Conservation (phyloP, 2,113 vertebrate species). For the Syngnathus scovelli region DNA sequence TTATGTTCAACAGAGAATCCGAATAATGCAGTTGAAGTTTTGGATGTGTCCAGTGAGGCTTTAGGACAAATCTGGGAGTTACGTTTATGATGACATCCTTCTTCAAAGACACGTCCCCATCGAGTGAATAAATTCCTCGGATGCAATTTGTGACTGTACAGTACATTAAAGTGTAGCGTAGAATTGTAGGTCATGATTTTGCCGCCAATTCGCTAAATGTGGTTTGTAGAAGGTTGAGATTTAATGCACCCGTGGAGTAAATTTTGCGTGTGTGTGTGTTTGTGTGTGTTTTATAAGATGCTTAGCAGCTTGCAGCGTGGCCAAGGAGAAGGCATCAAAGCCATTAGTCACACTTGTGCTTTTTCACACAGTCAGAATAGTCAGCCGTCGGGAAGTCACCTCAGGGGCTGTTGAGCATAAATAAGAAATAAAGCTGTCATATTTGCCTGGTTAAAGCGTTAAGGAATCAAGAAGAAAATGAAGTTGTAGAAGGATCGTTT, state of each 20-base stretch:
- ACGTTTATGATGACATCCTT: background rate
- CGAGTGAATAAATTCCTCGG: background rate
- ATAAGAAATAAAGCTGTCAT: slow-evolving; percentile 6
- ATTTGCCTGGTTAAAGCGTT: slow-evolving; percentile 4
- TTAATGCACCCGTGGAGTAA: background rate
- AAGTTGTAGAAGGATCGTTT: background rate
- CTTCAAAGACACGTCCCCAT: background rate
- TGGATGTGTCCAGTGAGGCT: background rate
- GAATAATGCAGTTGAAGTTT: background rate
- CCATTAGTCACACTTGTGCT: slow-evolving; percentile 11
- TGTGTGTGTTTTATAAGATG: background rate
- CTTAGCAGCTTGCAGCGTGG: background rate
- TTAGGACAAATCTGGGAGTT: no score
- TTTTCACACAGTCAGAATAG: slow-evolving; percentile 12
- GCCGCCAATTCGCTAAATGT: background rate
- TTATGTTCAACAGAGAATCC: background rate
- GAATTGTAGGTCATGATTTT: background rate
- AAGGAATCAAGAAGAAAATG: background rate
- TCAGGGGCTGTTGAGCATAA: background rate
- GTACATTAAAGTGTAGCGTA: background rate
- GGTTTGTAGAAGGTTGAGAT: background rate
- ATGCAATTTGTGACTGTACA: background rate
- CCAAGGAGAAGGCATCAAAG: background rate
- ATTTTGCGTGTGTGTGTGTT: background rate
- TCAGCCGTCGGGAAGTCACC: background rate